Conservation (phyloP, 2,113 vertebrate species). For the Uropsilus gracilis region DNA sequence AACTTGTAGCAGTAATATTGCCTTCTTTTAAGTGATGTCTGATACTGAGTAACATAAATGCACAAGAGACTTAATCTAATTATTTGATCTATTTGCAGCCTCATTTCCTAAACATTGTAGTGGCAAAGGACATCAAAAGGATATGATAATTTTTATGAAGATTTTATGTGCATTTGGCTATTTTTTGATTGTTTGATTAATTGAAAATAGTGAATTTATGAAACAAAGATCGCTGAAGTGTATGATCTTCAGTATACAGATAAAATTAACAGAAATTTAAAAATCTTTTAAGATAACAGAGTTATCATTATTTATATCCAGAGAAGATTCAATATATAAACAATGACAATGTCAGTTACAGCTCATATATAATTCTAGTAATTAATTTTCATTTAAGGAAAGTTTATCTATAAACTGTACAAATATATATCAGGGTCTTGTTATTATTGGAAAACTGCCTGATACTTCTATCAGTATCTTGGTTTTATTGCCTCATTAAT, state of each 20-base stretch:
- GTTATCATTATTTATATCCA: background rate
- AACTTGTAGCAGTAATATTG: background rate
- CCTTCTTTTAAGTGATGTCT: background rate
- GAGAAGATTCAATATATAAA: background rate
- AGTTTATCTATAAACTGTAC: background rate
- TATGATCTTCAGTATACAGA: background rate
- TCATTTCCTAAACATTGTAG: background rate
- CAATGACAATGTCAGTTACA: background rate
- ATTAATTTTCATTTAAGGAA: background rate
- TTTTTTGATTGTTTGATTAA: constrained; percentile 37
- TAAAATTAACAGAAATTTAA: background rate
- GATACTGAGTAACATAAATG: background rate
- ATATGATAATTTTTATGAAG: background rate
- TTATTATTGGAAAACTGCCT: background rate
- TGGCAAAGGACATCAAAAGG: background rate
- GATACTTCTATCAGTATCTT: background rate
- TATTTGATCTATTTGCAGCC: background rate
- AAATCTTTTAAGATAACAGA: background rate
- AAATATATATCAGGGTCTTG: background rate
- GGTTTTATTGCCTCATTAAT: background rate
- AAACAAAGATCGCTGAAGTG: constrained; percentile 35
- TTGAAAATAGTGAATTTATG: constrained; percentile 50
- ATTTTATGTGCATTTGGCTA: background rate
- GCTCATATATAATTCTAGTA: background rate
- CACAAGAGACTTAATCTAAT: background rate